Base-by-base conservation (phyloP, 2,888 invertebrate genomes). In the Leptinotarsa rubiginosa region DNA sequence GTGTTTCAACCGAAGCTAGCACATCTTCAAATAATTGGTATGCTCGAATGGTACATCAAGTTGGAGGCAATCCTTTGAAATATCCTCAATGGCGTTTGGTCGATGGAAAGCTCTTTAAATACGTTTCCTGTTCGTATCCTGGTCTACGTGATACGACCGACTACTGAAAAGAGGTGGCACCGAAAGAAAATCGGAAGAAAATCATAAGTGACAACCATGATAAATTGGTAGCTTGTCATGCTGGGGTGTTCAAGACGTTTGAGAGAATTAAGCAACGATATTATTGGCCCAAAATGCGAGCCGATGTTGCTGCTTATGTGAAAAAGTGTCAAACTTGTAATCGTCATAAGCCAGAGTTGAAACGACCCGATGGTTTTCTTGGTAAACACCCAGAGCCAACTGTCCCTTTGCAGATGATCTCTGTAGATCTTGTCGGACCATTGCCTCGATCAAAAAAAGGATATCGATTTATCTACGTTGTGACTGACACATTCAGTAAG, bases 41-140 rank as follows among this genome's bases (percentile, higher is more conserved):
- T 68, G 22, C 62, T 12, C 65, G 69, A 12, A 76, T 82, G 77
- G 3, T 20, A 16, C 22, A 66, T 13, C 50, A 68, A 18, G 59
- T 81, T n/a, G 50, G 49, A 15, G 65, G 54, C 15, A 47, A 71
- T 56, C 82, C 78, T 20, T 12, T 62, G 15, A 70, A 76, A 66
- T 83, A 70, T 75, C 70, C 79, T 5, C 16, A 31, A 25, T 83
- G 79, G 79, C 75, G 79, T 49, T 67, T 81, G 4, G 70, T 66
- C 16, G 64, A 75, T 50, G 62, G 65, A 20, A 64, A 59, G 12
- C 49, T 81, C 13, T 80, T 69, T 67, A 81, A 81, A 54, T 69
- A 76, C 62, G 70, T 82, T 4, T 16, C 50, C 20, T 16, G 54
- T 67, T n/a, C 68, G 5, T 65, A 72, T 73, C 76, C 75, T 18